These are phyloP conservation scores for Tympanoctomys barrerae DNA, from an alignment of 2,797 vertebrate genomes.

Conservation along the genomic window DNA sequence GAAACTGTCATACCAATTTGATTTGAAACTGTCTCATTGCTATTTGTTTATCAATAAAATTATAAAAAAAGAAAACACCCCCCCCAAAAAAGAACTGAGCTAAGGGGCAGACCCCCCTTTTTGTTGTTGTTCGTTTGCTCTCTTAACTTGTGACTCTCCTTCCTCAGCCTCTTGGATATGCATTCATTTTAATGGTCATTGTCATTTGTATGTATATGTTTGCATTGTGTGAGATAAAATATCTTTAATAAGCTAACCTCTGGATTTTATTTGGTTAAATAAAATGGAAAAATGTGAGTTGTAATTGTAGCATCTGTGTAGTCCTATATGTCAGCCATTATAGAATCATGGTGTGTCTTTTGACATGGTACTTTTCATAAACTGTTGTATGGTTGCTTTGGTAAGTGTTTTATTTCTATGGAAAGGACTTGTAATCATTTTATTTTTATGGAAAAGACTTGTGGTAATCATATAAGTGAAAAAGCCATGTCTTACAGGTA, in stretches of 20 bases:
- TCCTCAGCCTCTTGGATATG: background rate
- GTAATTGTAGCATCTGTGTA: background rate
- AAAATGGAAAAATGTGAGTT: background rate
- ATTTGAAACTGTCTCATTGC: no score
- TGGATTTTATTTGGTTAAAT: background rate
- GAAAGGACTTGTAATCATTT: conserved; percentile 25
- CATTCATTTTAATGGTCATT: background rate
- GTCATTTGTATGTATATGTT: background rate
- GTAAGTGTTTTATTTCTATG: background rate
- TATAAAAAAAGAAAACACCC: no score
- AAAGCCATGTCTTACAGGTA: background rate
- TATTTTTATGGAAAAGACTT: conserved; percentile 4
- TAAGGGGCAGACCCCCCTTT: no score
- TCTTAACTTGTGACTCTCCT: background rate
- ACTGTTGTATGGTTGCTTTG: background rate
- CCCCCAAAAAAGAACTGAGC: no score
- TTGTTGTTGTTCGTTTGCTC: background rate
- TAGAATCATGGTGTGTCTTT: background rate
- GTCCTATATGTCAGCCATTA: background rate
- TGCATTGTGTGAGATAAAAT: background rate
- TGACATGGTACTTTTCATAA: background rate
- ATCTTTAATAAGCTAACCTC: background rate
- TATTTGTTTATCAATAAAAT: no score
- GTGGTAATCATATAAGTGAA: background rate
- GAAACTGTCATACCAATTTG: no score